Evolutionary conservation across 23 tunicate genomes (phyloP), one percentile per base, ranked within the genome.

Genomic region (Halocynthia aurantium): DNA sequence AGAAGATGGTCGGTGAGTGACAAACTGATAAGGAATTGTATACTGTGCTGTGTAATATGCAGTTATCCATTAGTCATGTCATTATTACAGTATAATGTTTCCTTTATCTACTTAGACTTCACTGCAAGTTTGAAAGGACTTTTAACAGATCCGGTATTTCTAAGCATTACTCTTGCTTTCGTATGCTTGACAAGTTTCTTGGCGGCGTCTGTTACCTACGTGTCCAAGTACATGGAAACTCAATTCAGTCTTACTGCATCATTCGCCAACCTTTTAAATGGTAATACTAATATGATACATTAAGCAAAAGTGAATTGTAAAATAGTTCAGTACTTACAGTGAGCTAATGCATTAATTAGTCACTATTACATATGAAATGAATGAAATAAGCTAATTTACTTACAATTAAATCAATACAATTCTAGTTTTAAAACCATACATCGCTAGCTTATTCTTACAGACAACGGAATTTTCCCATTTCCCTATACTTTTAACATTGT

Each of bases 101-200:
- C 72, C 19, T 22, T 15, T 22, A 51, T 52, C 49, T 55, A 53
- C 21, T 65, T 73, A 88, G 95, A 83, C 80, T 88, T 88, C 71
- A 58, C 81, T 7, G 73, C 81, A 10, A 81, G 92, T 44, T 61
- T 91, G 68, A 67, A 70, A 54, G 77, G 71, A 50, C 88, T 81
- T 55, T 67, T 85, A 51, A 75, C 70, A 13, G 89, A 89, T 75
- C 77, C 82, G 22, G 84, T 91, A 52, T 91, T 91, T 54, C 62
- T 84, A 53, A 71, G 87, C 79, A 85, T 91, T 31, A 85, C 97
- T 6, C 52, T 85, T 10, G 97, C 87, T 51, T 78, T 84, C 62
- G 97, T 91, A n/a, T 83, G 84, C 40, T 68, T 91, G 53, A 91
- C 97, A 50, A 85, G 97, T 52, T 91, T 91, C 72, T 87, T 91